Conservation (phyloP, 2,888 invertebrate genomes). For the Eupithecia centaureata region DNA sequence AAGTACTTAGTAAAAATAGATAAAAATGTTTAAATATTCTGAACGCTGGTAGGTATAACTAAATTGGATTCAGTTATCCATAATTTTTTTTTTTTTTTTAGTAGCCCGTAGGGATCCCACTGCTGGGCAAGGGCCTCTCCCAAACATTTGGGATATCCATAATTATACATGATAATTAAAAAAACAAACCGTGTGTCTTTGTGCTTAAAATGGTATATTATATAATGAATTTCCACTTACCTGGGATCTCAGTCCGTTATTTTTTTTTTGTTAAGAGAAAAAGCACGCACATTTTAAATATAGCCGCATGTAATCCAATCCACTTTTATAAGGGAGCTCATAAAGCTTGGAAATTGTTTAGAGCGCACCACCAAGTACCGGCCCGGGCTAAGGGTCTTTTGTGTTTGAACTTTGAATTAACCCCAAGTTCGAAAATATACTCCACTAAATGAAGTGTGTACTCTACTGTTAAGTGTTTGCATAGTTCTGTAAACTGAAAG, state of each 20-base stretch:
- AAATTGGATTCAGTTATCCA: not conserved
- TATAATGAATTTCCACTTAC: not conserved
- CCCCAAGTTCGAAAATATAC: slow-evolving; percentile 46
- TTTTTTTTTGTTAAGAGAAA: not conserved
- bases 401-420: slow-evolving; percentile 42
- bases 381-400: slow-evolving; percentile 25
- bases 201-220: not conserved
- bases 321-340: not conserved
- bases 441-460: slow-evolving; percentile 27
- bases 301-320: not conserved
- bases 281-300: not conserved
- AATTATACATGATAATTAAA: not conserved
- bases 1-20: too few relatives aligned
- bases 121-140: too few relatives aligned
- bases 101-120: too few relatives aligned
- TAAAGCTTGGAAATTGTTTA: slow-evolving; percentile 17
- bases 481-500: slow-evolving; percentile 2
- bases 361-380: slow-evolving; percentile 5
- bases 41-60: not conserved
- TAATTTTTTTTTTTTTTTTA: too few relatives aligned
- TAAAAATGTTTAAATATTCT: too few relatives aligned
- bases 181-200: not conserved
- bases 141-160: too few relatives aligned
- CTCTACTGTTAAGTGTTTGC: slow-evolving; percentile 5
- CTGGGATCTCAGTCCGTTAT: too few relatives aligned